Evolutionary conservation across 2,113 vertebrate genomes (phyloP), one percentile per base, ranked within the genome.

Genomic region (Pseudolaguvia tuberculata): DNA sequence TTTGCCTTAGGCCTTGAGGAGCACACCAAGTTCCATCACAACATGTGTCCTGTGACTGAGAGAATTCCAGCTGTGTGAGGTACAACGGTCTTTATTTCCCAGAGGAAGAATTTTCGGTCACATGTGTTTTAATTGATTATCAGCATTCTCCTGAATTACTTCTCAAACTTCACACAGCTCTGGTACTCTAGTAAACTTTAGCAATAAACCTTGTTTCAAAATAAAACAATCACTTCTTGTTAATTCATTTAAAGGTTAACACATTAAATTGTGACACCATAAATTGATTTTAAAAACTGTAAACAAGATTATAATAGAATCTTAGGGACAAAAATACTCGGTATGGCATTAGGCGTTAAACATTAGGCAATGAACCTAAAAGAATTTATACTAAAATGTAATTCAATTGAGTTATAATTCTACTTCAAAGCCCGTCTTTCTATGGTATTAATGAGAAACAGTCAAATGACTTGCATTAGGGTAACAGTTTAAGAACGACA

Each of bases 401-500:
- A 81, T 85, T 79, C 76, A 68, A 82, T 86, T 83, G 79, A 75
- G 62, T 80, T 53, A 39, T 53, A 83, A 78, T 76, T 77, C 66
- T 72, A 73, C 69, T 82, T 84, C 59, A 79, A 75, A 69, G 58
- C 79, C 62, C 68, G 69, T 72, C 62, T 79, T 71, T 69, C 13
- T 52, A 51, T 27, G 67, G 35, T 45, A 52, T 52, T 68, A 80
- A 77, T 77, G 50, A 53, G 77, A 81, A 78, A 84, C 72, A 59
- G 80, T 87, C 86, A 87, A 83, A 84, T 88, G 87, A 89, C 82
- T 84, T 72, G 21, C 68, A 52, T 89, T 88, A 81, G 45, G 6
- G 68, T 48, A 84, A 86, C 71, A 78, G 86, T 88, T 89, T 82
- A 58, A 83, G 31, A 69, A 77, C 81, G 83, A 73, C 80, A 61